A percentile compares a stretch with the other conserved stretches of the same genome.
phyloP scores from a whole-genome alignment of 2,888 invertebrate species.

The Ametastegia equiseti region DNA sequence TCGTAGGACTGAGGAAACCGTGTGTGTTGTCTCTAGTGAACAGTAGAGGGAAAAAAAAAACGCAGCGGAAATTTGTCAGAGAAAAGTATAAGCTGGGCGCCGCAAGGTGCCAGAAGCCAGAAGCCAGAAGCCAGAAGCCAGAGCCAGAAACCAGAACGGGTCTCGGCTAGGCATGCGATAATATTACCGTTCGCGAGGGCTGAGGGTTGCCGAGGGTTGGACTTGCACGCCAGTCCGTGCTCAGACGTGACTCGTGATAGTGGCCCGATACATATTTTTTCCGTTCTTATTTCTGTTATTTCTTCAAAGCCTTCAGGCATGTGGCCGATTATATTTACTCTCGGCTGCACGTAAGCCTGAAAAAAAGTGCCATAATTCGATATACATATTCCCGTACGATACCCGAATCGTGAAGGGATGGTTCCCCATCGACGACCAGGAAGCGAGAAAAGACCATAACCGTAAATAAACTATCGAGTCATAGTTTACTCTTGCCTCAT shows the following conservation, averaged over 20 bases:
- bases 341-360: neutral
- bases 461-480: neutral
- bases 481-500: too few species aligned
- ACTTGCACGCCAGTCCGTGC: conserved; percentile 70
- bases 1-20: neutral
- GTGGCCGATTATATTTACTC: conserved; percentile 36
- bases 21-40: neutral
- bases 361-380: conserved; percentile 12
- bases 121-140: conserved; percentile 60
- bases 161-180: conserved; percentile 61
- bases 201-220: conserved; percentile 58
- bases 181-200: conserved; percentile 51
- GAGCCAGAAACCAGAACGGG: too few species aligned
- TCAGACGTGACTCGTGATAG: conserved; percentile 71
- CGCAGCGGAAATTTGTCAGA: conserved; percentile 34
- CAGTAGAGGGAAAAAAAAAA: too few species aligned
- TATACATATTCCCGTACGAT: neutral
- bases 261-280: conserved; percentile 13
- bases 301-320: neutral
- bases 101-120: conserved; percentile 53
- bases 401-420: neutral
- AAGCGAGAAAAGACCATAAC: neutral
- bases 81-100: conserved; percentile 15
- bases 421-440: neutral
- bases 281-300: neutral